These are phyloP conservation scores for Epinephelus fuscoguttatus DNA, from an alignment of 2,113 vertebrate genomes.

Conservation along the genomic window DNA sequence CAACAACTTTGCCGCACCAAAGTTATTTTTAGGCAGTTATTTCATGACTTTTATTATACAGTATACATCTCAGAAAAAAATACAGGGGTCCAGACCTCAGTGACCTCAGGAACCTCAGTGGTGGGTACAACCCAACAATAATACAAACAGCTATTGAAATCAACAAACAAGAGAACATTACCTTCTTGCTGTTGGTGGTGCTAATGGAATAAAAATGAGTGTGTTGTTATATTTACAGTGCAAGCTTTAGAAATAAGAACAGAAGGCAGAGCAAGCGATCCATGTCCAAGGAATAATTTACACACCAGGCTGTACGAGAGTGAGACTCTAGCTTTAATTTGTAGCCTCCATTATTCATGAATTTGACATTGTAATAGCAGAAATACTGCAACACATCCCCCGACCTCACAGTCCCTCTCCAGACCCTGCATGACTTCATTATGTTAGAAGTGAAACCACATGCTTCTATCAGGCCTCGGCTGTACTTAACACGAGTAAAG, in stretches of 20 bases:
- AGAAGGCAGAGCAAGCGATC: slow-evolving; percentile 17
- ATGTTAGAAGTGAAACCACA: slow-evolving; percentile 52
- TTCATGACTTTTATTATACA: not conserved
- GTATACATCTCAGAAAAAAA: not conserved
- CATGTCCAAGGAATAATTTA: slow-evolving; percentile 31
- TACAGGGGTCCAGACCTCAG: not conserved
- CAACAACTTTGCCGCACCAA: not conserved
- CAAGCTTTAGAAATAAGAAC: slow-evolving; percentile 11
- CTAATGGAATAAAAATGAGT: slow-evolving; percentile 16
- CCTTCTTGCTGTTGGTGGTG: not conserved
- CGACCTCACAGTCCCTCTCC: slow-evolving; percentile 8
- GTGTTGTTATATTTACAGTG: slow-evolving; percentile 18
- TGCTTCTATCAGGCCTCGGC: slow-evolving; percentile 35
- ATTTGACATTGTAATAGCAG: slow-evolving; percentile 50
- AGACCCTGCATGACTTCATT: slow-evolving; percentile 60
- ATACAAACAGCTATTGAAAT: not conserved
- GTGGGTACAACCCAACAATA: not conserved
- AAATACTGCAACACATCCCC: slow-evolving; percentile 32
- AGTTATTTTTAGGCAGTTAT: not conserved
- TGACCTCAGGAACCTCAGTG: not conserved
- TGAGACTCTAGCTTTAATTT: slow-evolving; percentile 32
- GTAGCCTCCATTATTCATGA: slow-evolving; percentile 62
- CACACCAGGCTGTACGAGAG: slow-evolving; percentile 1
- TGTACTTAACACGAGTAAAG: slow-evolving; percentile 32
- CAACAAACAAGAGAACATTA: slow-evolving; percentile 1